Percentiles rank a stretch among this genome's conserved stretches.
Conservation (phyloP, 1,140 invertebrate genomes). For the Mylabris phalerata region DNA sequence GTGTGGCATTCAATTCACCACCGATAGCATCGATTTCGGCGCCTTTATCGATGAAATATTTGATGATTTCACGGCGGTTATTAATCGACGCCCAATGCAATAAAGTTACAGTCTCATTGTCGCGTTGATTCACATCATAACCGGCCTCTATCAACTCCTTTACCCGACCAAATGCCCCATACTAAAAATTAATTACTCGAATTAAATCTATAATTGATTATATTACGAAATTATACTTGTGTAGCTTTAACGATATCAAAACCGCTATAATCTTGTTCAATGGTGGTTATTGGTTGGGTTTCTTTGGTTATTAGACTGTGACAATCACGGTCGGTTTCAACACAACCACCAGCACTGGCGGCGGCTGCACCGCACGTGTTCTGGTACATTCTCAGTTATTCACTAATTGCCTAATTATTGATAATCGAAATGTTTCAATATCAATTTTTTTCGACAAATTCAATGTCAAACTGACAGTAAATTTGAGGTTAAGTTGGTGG, state of each 20-base stretch:
- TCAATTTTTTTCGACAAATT: too few species aligned
- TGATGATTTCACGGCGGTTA: conserved; percentile 88
- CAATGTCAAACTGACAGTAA: too few species aligned
- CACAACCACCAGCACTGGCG: conserved; percentile 45
- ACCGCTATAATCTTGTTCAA: conserved; percentile 68
- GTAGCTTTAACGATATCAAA: conserved; percentile 94
- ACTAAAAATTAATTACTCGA: conserved; percentile 47
- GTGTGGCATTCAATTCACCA: conserved; percentile 91
- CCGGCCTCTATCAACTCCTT: conserved; percentile 81
- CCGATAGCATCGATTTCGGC: conserved; percentile 90
- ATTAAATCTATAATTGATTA: background rate
- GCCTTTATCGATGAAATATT: conserved; percentile 61
- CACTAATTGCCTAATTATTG: too few species aligned
- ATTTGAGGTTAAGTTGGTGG: too few species aligned
- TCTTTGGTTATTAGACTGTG: conserved; percentile 50
- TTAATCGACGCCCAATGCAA: conserved; percentile 99
- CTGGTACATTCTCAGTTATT: conserved; percentile 50
- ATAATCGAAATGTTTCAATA: too few species aligned
- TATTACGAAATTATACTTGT: conserved; percentile 49
- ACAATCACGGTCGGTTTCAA: conserved; percentile 45
- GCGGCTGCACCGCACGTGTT: conserved; percentile 57
- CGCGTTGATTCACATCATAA: conserved; percentile 84
- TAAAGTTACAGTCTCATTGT: conserved; percentile 89
- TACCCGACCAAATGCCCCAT: conserved; percentile 78
- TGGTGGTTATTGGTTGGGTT: conserved; percentile 46